These are phyloP conservation scores for Urocitellus parryii DNA, from an alignment of 2,113 vertebrate species.

Conservation along the genomic window DNA sequence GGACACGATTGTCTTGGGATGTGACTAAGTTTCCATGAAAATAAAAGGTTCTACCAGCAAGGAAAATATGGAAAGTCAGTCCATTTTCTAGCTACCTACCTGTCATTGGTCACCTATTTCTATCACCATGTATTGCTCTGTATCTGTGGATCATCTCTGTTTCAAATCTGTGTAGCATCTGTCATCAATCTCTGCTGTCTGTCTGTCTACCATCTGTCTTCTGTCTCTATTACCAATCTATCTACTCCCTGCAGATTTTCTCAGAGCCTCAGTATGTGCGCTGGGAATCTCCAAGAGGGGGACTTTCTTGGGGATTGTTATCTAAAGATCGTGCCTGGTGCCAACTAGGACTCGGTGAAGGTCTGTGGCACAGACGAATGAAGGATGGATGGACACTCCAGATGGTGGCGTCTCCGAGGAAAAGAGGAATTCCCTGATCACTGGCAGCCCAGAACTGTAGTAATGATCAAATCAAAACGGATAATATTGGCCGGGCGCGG, in stretches of 20 bases:
- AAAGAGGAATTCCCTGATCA: not conserved
- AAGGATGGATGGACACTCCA: accelerated
- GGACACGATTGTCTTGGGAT: not conserved
- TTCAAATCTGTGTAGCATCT: no score
- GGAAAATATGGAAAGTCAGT: not conserved
- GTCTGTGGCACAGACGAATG: not conserved
- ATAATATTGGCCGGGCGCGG: no score
- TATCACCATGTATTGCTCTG: not conserved
- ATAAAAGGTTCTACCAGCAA: not conserved
- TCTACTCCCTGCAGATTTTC: not conserved
- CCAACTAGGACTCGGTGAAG: not conserved
- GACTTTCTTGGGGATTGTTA: not conserved
- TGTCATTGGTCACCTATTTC: not conserved
- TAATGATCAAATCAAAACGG: not conserved
- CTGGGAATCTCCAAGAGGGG: not conserved
- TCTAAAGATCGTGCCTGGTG: not conserved
- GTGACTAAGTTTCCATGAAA: not conserved
- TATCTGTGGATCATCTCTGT: not conserved
- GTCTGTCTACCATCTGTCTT: not conserved
- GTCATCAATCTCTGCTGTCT: not conserved
- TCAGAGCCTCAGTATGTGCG: not conserved
- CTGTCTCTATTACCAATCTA: not conserved
- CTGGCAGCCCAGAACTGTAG: not conserved
- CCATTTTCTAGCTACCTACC: not conserved
- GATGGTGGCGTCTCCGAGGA: not conserved